Evolutionary conservation across 2,113 vertebrate genomes (phyloP).

Genomic region (Mobula birostris): DNA sequence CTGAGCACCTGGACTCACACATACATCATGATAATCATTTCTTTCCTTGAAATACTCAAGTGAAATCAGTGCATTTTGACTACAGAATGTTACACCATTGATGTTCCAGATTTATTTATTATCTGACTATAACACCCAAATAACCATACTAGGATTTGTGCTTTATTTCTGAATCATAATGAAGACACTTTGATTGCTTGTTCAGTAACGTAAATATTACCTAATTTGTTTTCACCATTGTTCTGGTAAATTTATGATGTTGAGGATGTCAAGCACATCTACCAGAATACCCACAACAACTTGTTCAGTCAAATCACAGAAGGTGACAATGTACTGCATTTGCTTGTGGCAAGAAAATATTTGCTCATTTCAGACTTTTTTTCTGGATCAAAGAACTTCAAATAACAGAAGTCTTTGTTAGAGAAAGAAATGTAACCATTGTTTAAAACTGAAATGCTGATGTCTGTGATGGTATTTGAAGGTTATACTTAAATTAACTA

Average conservation of each 20-base stretch:
- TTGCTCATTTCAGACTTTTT: background rate
- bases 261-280: background rate
- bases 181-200: too few species aligned
- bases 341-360: background rate
- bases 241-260: background rate
- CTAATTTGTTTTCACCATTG: background rate
- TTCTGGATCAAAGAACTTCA: background rate
- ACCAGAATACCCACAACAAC: background rate
- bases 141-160: too few species aligned
- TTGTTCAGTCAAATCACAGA: conserved; percentile 8
- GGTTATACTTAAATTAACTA: background rate
- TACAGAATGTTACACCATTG: too few species aligned
- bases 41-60: too few species aligned
- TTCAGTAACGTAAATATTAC: too few species aligned
- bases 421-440: background rate
- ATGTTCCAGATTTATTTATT: too few species aligned
- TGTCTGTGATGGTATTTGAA: background rate
- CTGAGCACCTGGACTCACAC: too few species aligned
- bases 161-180: too few species aligned
- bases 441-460: background rate
- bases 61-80: too few species aligned
- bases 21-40: too few species aligned
- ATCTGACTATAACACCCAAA: too few species aligned
- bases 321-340: background rate
- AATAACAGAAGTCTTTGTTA: background rate